Conservation (phyloP, 2,888 invertebrate genomes). For the Mythimna ferrago region DNA sequence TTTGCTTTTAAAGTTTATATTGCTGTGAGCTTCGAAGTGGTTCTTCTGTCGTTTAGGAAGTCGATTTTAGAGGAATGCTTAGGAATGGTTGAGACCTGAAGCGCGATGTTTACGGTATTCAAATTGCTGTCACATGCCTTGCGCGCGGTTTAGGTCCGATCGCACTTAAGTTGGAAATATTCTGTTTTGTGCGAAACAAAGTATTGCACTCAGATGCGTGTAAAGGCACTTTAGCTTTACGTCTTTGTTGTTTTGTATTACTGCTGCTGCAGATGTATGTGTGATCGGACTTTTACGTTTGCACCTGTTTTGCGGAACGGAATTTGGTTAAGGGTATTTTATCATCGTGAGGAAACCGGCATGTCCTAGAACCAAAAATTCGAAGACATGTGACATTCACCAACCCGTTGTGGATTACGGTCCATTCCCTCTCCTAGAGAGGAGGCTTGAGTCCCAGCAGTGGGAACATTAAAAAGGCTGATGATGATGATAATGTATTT, state of each 20-base stretch:
- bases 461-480: no score
- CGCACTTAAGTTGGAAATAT: constrained; percentile 41
- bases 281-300: constrained; percentile 54
- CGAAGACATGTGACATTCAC: no score
- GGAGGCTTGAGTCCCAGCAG: no score
- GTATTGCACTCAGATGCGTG: constrained; percentile 30
- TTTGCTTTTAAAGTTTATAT: constrained; percentile 81
- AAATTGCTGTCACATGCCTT: constrained; percentile 82
- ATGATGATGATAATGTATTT: constrained; percentile 46
- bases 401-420: no score
- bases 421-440: no score
- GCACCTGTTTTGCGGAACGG: constrained; percentile 63
- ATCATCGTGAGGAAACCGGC: constrained; percentile 30
- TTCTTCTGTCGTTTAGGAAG: constrained; percentile 69
- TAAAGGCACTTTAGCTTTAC: constrained; percentile 7
- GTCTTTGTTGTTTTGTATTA: constrained; percentile 10
- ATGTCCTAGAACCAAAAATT: no score
- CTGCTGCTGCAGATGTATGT: constrained; percentile 5
- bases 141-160: constrained; percentile 67
- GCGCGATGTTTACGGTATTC: constrained; percentile 86
- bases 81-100: constrained; percentile 83
- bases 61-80: constrained; percentile 75
- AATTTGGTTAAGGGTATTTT: constrained; percentile 66
- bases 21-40: constrained; percentile 69
- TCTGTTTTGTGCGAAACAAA: constrained; percentile 40